Evolutionary conservation across 1,140 invertebrate species (phyloP), one percentile per base, ranked within the genome.

Genomic region (Pseudomyrmex cubaensis): DNA sequence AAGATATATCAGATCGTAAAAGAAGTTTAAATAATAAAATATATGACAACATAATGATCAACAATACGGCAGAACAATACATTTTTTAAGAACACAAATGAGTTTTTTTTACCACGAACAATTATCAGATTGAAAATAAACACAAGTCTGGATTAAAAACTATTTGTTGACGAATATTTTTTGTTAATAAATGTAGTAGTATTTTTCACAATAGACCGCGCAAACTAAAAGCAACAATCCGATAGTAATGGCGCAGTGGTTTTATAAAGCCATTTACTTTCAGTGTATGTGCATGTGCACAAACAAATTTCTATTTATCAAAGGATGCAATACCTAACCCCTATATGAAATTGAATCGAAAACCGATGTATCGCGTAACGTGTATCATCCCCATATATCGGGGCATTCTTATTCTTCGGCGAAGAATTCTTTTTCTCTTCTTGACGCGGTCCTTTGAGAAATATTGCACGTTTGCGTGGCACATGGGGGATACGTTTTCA

Each of bases 11-110:
- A 67, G 66, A 62, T 73, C 77, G 67, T 89, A 90, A 89, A 90
- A 89, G 87, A 89, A 87, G 87, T 90, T 91, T 85, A 84, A 90
- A 86, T 85, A 88, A 90, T 82, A 87, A 90, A 89, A 85, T 90
- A 22, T 56, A 35, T 15, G 48, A 62, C 0, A 35, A 57, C 15
- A 17, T 62, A 46, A 73, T 62, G 52, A 7, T 17, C 8, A 4
- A 61, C 50, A n/a, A 62, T 13, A 20, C 13, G 13, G 13, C 12
- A 25, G 46, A n/a, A 10, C 57, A 13, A 48, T 52, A 12, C 73
- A 44, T 52, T 25, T 10, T 48, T 72, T 25, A 59, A 8, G 48
- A 20, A 15, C 10, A 8, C 2, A 12, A 61, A 77, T 10, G n/a
- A 54, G 25, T 4, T 25, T 20, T 22, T 48, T 15, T 15, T 9